Evolutionary conservation across 2,888 invertebrate species (phyloP), one percentile per base, ranked within the genome.

Genomic region (Caenorhabditis doughertyi): DNA sequence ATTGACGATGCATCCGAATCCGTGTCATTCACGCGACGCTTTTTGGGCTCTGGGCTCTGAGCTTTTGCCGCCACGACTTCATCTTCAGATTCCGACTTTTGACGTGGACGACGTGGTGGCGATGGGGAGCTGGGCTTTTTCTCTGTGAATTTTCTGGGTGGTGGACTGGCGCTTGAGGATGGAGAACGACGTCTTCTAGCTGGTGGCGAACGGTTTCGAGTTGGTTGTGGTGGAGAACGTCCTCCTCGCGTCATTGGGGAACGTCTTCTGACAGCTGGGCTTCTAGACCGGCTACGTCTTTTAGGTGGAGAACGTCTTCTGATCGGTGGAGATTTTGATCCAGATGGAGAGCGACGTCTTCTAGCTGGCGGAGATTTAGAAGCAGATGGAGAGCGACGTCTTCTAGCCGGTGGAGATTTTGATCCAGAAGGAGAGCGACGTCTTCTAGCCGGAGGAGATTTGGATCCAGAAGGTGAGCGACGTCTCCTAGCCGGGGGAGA

Each of bases 1-100:
- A 60, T 65, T n/a, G n/a, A n/a, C 9, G 58, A 83, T 11, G 55
- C 60, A 70, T 79, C 56, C 8, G 70, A 39, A 58, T 60, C 25
- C 42, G 64, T 4, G 8, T 56, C 65, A 42, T 71, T 58, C 2
- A 44, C 29, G 29, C 77, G 64, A 4, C 13, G 53, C 18, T 35
- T 71, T 35, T 70, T 79, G 5, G 23, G 16, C 16, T 44, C 44
- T 25, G 76, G 67, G 25, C 56, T 71, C 64, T 47, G n/a, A n/a
- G n/a, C 65, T 47, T 21, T 42, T 49, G 27, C 35, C 62, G 11
- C 42, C 56, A n/a, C n/a, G 53, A 18, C 23, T 42, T 65, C 76
- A 25, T 23, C 44, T 16, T 44, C 29, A n/a, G 60, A 39, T 21
- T 51, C 70, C 9, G 58, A 55, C 23, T 44, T 27, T n/a, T 71